Conservation (phyloP, 2,888 invertebrate genomes). For the Tetragnatha montana region DNA sequence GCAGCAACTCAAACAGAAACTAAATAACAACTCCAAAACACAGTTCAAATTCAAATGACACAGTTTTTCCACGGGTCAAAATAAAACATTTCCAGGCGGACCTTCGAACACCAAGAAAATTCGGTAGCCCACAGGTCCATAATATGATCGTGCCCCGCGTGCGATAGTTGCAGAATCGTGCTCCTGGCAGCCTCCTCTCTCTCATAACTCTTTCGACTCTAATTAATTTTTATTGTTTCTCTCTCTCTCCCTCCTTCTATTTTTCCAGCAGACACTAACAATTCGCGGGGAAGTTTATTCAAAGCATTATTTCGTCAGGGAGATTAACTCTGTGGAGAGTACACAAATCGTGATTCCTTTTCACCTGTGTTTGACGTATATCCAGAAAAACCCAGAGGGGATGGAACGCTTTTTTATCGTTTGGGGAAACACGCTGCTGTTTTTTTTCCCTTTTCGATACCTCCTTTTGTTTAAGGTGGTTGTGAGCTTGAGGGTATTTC, state of each 20-base stretch:
- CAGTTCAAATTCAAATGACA: background rate
- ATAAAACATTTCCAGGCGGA: background rate
- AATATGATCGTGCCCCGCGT: constrained; percentile 35
- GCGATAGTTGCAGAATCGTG: constrained; percentile 56
- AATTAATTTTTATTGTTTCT: constrained; percentile 58
- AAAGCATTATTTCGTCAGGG: constrained; percentile 39
- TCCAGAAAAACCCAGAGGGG: background rate
- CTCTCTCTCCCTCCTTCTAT: constrained; percentile 21
- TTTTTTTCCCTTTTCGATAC: constrained; percentile 21
- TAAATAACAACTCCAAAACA: background rate
- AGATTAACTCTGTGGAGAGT: constrained; percentile 50
- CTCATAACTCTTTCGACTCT: constrained; percentile 50
- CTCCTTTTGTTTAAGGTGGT: background rate
- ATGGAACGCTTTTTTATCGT: background rate
- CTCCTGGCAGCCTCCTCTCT: constrained; percentile 35
- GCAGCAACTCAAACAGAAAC: no score
- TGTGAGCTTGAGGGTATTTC: no score
- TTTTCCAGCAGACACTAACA: constrained; percentile 16
- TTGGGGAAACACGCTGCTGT: background rate
- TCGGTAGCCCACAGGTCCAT: constrained; percentile 46
- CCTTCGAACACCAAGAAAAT: constrained; percentile 17
- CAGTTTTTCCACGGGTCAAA: constrained; percentile 14
- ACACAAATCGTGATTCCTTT: constrained; percentile 47
- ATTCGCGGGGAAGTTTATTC: constrained; percentile 23
- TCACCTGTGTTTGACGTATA: background rate